Base-by-base conservation (phyloP, 2,797 vertebrate genomes). In the Eulemur coronatus region DNA sequence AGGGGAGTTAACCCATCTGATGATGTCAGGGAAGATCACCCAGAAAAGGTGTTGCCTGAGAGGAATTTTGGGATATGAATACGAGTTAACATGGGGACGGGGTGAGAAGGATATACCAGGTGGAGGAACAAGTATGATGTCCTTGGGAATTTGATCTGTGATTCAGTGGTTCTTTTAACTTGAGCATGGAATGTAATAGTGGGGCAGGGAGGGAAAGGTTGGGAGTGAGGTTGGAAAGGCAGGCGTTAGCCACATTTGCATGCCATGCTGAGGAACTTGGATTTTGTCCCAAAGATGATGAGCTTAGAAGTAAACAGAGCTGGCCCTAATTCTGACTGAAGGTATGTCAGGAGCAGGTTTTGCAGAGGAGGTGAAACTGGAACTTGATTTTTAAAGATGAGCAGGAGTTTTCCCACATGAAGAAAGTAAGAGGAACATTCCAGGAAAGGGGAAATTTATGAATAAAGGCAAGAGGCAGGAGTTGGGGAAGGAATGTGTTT, bases 301-400 rank as follows among this genome's bases (percentile, higher is more conserved):
- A 89, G 10, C 93, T 80, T 80, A 48, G 57, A 84, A 91, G 59
- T 80, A 90, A 96, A 70, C 43, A 90, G 65, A 92, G 52, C 76
- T 96, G 67, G 59, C 38, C 84, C 20, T 90, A 65, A 84, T 88
- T 92, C 69, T 90, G 33, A 88, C 7, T 67, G 46, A 90, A 89
- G 33, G n/a, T 92, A 24, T 79, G 41, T 88, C 8, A 76, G 41
- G 65, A 90, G 65, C 18, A 84, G 65, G 57, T 63, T 94, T 94
- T 96, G 52, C 72, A 48, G 59, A 95, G 33, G 46, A 61, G 48
- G 69, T 91, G 43, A 92, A 95, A 81, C 33, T 90, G 15, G 48
- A 92, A 92, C 15, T 96, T 94, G 26, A 35, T 55, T 92, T 97
- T 92, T 67, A 92, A 73, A 92, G 52, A 86, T 80, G 69, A 90